Evolutionary conservation across 1,140 invertebrate species (phyloP).

Genomic region (Asobara japonica): DNA sequence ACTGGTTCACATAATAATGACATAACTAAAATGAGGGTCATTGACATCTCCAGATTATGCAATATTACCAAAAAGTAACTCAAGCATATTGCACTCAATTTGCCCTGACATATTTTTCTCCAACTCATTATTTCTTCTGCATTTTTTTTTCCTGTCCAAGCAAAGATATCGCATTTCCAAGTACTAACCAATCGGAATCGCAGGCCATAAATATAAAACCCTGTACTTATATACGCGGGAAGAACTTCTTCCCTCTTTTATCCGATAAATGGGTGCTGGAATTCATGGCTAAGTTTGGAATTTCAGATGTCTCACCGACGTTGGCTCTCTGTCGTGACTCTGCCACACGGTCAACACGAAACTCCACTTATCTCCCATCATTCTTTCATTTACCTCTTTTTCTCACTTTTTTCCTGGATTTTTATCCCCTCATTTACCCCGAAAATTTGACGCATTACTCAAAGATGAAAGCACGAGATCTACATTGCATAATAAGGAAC

Average conservation of each 20-base stretch:
- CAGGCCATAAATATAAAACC: conserved; percentile 5
- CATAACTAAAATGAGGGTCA: too few relatives aligned
- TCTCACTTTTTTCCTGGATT: background rate
- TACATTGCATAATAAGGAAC: too few relatives aligned
- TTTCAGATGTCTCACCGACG: conserved; percentile 9
- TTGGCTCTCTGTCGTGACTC: background rate
- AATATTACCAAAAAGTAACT: background rate
- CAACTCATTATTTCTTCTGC: background rate
- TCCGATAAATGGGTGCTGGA: conserved; percentile 20
- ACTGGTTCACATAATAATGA: too few relatives aligned
- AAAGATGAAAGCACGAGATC: background rate
- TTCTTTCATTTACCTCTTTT: conserved; percentile 3
- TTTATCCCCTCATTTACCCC: background rate
- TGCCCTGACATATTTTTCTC: background rate
- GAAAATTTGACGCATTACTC: background rate
- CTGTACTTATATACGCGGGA: conserved; percentile 11
- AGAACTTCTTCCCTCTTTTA: conserved; percentile 10
- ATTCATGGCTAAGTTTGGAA: conserved; percentile 22
- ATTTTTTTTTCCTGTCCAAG: background rate
- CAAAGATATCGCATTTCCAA: conserved; percentile 21
- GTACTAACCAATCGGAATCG: conserved; percentile 19
- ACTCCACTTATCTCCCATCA: conserved; percentile 19
- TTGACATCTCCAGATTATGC: too few relatives aligned
- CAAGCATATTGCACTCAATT: background rate
- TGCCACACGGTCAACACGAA: conserved; percentile 9